Evolutionary conservation across 2,888 invertebrate species (phyloP).

Genomic region (Cryptus armator): DNA sequence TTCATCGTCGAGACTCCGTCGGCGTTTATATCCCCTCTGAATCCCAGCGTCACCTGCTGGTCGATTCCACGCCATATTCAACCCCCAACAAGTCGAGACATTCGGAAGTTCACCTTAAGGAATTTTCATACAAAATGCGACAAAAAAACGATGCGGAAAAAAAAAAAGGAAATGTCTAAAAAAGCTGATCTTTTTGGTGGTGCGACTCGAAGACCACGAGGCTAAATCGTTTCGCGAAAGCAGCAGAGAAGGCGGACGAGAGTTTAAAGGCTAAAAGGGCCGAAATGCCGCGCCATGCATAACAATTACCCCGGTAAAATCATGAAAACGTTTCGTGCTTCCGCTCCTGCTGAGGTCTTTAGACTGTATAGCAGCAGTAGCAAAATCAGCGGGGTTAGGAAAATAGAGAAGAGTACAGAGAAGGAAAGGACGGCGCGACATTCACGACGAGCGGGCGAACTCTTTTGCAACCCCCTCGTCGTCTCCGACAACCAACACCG

Average conservation of each 20-base stretch:
- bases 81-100: constrained; percentile 1
- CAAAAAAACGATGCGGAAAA: constrained; percentile 19
- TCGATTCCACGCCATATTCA: constrained; percentile 24
- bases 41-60: constrained; percentile 5
- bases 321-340: constrained; percentile 83
- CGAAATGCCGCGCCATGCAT: constrained; percentile 82
- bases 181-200: constrained; percentile 60
- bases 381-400: constrained; percentile 29
- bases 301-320: constrained; percentile 84
- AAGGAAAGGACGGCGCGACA: constrained; percentile 51
- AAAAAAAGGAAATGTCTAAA: constrained; percentile 43
- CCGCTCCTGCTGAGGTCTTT: constrained; percentile 73
- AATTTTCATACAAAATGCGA: constrained; percentile 4
- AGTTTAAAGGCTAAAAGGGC: constrained; percentile 81
- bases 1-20: constrained; percentile 73
- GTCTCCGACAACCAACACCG: constrained; percentile 70
- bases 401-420: constrained; percentile 39
- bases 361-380: constrained; percentile 44
- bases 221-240: constrained; percentile 33
- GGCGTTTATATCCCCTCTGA: constrained; percentile 14
- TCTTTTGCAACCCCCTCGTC: constrained; percentile 65
- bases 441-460: constrained; percentile 57
- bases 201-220: constrained; percentile 39
- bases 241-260: constrained; percentile 59
- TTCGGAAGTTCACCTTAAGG: background rate